Evolutionary conservation across 2,888 invertebrate genomes (phyloP), one percentile per base, ranked within the genome.

Genomic region (Hanleya hanleyi): DNA sequence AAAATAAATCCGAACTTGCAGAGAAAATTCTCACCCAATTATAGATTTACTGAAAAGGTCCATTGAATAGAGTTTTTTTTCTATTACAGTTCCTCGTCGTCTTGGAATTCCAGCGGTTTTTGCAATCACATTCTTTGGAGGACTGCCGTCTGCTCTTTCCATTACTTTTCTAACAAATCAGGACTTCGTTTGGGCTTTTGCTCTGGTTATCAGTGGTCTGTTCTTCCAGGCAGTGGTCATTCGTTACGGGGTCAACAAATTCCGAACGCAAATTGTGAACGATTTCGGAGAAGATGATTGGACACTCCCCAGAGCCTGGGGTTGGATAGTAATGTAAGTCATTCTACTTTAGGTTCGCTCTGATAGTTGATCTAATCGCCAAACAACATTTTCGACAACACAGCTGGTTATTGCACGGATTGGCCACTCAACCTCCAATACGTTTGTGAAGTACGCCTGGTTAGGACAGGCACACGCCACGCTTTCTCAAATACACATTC

Each of bases 141-240:
- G 88, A 18, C 68, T 87, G 18, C 80, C 83, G 66, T 87, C 88
- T 1, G 84, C 87, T 0, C 47, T 86, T 26, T 79, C 84, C 67
- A 78, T 87, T 1, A 71, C 85, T 57, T 78, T 86, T 38, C 73
- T 87, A 0, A 84, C 84, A 9, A 88, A 87, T 76, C 88, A 88
- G 88, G 88, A 88, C 68, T 86, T 86, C 71, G 87, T 87, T 5
- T 88, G 88, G 88, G 86, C 84, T 0, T 87, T 86, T 64, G 87
- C 86, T 0, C 83, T 88, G 6, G 82, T 88, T 6, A 72, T 88
- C 5, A 87, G 84, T 61, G 88, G 87, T 0, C 47, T 86, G 49
- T 80, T 88, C 81, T 71, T 88, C 1, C 81, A 83, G 70, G 66
- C 75, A 6, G 79, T 88, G 80, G 86, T 87, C 1, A 76, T 86